Evolutionary conservation across 2,113 vertebrate species (phyloP), one percentile per base, ranked within the genome.

Genomic region (Nicator chloris): DNA sequence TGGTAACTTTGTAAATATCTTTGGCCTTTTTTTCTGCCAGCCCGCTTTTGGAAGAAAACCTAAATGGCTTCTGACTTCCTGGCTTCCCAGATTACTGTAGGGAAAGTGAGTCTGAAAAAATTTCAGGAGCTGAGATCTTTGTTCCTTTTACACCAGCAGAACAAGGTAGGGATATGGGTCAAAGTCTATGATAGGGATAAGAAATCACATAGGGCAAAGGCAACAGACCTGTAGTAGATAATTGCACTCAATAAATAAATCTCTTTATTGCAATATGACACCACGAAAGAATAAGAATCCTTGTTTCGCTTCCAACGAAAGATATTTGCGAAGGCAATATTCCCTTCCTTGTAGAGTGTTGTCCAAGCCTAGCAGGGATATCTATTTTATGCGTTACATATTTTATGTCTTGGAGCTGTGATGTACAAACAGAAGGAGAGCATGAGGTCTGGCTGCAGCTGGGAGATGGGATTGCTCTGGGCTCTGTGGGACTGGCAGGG

Each of bases 111-210:
- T 45, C 70, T 42, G 54, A 72, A 50, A 30, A 77, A 27, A n/a
- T 31, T 61, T 23, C 9, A 4, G 75, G 37, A 92, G 57, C 70
- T 2, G 15, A 60, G 10, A 18, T 77, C 30, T 88, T 90, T n/a
- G n/a, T n/a, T n/a, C n/a, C n/a, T n/a, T n/a, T n/a, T n/a, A n/a
- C n/a, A n/a, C n/a, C n/a, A n/a, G n/a, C n/a, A n/a, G n/a, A n/a
- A 26, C 27, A 81, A 92, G 47, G 47, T 10, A 79, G 53, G 19
- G 28, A 53, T 54, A 44, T 3, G 4, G 82, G 63, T 66, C 81
- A 93, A 96, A 86, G 92, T 91, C 90, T 93, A 76, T 45, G 64
- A 54, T 50, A 90, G 68, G 59, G 90, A 63, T 71, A 84, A 91
- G 82, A 84, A 78, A 83, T 66, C 13, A 10, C 40, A 4, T 0